Evolutionary conservation across 2,888 invertebrate genomes (phyloP), one percentile per base, ranked within the genome.

Genomic region (Coleophora flavipennella): DNA sequence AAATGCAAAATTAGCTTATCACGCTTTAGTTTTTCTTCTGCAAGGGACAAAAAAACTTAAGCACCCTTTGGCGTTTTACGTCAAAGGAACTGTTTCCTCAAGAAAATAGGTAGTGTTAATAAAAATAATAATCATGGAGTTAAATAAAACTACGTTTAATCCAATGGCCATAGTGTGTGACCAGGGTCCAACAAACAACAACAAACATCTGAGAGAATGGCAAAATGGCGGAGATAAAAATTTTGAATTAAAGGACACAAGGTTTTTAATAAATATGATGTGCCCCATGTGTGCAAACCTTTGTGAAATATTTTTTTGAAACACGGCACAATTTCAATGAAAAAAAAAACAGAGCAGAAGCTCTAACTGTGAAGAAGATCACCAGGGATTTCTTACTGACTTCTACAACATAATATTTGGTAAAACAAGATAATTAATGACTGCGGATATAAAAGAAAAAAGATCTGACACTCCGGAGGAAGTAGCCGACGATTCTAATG

Each of bases 101-200:
- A 6, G 6, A 6, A 20, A 20, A 6, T 20, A 4, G 20, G 6
- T 6, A 4, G 20, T 20, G 3, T 4, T 20, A 35, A 48, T 59
- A 44, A 37, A n/a, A 40, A 33, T 37, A 26, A 35, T 49, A 14
- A 20, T 41, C n/a, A 26, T 25, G 32, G 14, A 26, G 26, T 2
- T 39, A 13, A 31, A 28, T 13, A 8, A 39, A 44, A 36, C 45
- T 27, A 58, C 57, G 2, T 38, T 59, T 2, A 35, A 35, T 28
- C 41, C 58, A 25, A 43, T 57, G 10, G 56, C 56, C 9, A 55
- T 55, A 6, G 45, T 59, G 29, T 57, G 47, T 46, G 59, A 61
- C 40, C 59, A 59, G 40, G 59, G 55, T 11, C 36, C 51, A 2
- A 49, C 48, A 11, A 62, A 41, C 14, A 38, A 40, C 9, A 13